Evolutionary conservation across 2,888 invertebrate genomes (phyloP).

Genomic region (Epistrophella euchroma): DNA sequence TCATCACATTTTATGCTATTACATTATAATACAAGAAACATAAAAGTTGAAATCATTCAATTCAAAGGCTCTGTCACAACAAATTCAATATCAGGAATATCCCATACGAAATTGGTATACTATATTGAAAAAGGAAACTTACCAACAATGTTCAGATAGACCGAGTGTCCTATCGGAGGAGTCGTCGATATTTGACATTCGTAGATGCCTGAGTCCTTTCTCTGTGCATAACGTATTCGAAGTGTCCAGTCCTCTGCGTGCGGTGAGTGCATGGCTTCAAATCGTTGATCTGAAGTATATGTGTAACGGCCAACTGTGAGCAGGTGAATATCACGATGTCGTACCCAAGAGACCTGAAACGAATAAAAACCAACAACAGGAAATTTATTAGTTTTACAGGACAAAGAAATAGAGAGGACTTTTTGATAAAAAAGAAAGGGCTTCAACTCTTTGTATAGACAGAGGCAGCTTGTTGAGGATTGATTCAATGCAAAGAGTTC

Average conservation of each 20-base stretch:
- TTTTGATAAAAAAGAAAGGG: constrained; percentile 7
- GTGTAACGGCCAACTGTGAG: constrained; percentile 90
- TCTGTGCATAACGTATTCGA: constrained; percentile 89
- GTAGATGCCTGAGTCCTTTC: constrained; percentile 91
- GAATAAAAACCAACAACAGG: constrained; percentile 41
- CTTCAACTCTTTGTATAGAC: neutral
- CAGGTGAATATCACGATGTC: constrained; percentile 90
- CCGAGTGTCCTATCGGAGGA: constrained; percentile 93
- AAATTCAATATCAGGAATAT: neutral
- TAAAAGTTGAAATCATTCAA: constrained; percentile 16
- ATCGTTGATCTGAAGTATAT: constrained; percentile 92
- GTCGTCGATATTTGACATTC: constrained; percentile 97
- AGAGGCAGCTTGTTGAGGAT: neutral
- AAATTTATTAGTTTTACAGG: constrained; percentile 50
- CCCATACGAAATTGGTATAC: neutral
- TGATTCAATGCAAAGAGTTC: neutral
- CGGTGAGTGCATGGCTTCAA: constrained; percentile 93
- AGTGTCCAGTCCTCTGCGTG: constrained; percentile 95
- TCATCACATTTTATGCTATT: neutral
- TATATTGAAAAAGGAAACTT: constrained; percentile 84
- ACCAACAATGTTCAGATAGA: constrained; percentile 93
- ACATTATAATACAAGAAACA: neutral
- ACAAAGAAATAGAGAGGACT: neutral
- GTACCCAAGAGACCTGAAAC: constrained; percentile 90
- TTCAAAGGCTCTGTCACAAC: neutral